These are phyloP conservation scores for Rhincodon typus DNA, from an alignment of 2,797 vertebrate genomes.

Conservation along the genomic window DNA sequence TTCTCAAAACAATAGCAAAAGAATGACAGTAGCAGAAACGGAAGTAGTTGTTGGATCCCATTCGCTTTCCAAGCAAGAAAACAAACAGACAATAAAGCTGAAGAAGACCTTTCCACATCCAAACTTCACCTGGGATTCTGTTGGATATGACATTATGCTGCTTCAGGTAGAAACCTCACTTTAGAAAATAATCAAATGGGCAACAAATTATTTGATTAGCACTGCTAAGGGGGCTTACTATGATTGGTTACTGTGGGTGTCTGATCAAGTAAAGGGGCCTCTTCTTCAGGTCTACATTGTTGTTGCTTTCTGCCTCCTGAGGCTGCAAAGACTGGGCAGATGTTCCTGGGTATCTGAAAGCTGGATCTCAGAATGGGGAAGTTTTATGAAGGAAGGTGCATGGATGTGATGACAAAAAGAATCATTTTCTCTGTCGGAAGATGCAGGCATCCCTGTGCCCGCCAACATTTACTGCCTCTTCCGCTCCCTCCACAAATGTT, in stretches of 20 bases:
- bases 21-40: too few relatives aligned
- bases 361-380: neutral
- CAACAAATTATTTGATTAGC: neutral
- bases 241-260: neutral
- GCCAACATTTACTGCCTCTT: neutral
- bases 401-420: neutral
- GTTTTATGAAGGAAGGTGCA: neutral
- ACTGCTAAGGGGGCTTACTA: neutral
- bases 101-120: neutral
- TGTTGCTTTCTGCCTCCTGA: neutral
- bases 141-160: neutral
- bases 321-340: neutral
- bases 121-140: accelerated
- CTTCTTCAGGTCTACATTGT: neutral
- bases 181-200: neutral
- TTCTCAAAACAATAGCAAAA: neutral
- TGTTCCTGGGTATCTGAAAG: neutral
- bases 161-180: neutral
- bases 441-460: neutral
- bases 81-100: neutral
- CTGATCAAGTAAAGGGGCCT: neutral
- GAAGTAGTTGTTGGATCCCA: neutral
- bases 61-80: neutral
- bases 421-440: neutral
- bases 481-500: too few relatives aligned